These are phyloP conservation scores for Zingel zingel DNA, from an alignment of 2,113 vertebrate genomes.

Conservation along the genomic window DNA sequence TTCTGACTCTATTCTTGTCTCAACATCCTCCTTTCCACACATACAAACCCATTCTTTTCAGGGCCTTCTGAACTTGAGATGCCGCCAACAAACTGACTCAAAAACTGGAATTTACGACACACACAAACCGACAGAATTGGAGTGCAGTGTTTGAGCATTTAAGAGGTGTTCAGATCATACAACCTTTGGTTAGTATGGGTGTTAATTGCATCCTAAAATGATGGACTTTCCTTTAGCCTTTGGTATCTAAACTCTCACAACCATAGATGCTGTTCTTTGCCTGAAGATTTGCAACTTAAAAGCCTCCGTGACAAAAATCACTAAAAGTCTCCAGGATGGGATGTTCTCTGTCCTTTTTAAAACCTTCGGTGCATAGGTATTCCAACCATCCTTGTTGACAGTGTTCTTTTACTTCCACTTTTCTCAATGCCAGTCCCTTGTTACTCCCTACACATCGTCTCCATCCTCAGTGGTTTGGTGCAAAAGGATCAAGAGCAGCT, in stretches of 20 bases:
- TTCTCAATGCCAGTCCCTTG: constrained; percentile 42
- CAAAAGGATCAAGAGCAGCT: constrained; percentile 86
- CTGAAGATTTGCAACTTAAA: constrained; percentile 61
- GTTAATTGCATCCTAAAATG: constrained; percentile 64
- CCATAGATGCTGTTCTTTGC: constrained; percentile 41
- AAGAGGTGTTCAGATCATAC: constrained; percentile 53
- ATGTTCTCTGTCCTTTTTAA: constrained; percentile 66
- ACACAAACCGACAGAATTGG: constrained; percentile 55
- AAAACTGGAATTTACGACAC: constrained; percentile 42
- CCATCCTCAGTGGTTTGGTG: constrained; percentile 85
- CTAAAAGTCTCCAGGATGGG: constrained; percentile 64
- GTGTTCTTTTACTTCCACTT: constrained; percentile 47
- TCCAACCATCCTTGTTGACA: constrained; percentile 51
- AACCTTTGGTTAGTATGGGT: constrained; percentile 79
- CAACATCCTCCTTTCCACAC: constrained; percentile 28
- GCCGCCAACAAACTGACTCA: constrained; percentile 43
- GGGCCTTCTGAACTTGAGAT: constrained; percentile 36
- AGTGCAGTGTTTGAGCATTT: constrained; percentile 65
- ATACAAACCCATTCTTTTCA: constrained; percentile 29
- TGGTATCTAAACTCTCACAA: constrained; percentile 73
- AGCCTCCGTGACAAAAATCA: constrained; percentile 59
- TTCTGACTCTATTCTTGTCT: constrained; percentile 28
- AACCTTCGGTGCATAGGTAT: constrained; percentile 68
- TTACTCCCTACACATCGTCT: constrained; percentile 57
- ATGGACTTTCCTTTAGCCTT: constrained; percentile 71